Conservation (phyloP, 2,888 invertebrate species). For the Gryllus longicercus region DNA sequence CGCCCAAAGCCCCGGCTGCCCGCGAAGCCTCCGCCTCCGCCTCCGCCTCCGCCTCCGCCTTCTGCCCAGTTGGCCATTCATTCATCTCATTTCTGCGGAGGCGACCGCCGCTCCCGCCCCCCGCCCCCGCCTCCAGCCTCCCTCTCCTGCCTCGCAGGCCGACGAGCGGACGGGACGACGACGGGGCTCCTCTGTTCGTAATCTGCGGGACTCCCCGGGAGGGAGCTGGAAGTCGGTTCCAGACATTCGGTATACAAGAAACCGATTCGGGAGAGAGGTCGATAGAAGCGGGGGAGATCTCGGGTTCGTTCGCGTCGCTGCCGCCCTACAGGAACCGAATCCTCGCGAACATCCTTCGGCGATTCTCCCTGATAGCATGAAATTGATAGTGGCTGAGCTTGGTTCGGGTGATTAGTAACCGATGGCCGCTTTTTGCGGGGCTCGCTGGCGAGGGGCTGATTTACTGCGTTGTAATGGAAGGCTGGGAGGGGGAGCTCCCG, state of each 20-base stretch:
- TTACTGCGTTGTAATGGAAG: conserved; percentile 17
- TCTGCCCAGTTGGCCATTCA: conserved; percentile 17
- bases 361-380: conserved; percentile 3
- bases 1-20: background rate
- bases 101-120: background rate
- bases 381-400: conserved; percentile 7
- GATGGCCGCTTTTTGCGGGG: background rate
- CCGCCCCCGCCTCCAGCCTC: background rate
- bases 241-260: conserved; percentile 9
- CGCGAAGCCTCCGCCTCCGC: background rate
- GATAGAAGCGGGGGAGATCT: background rate
- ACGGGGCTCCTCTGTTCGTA: background rate
- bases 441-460: background rate
- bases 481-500: background rate
- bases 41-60: background rate
- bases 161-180: too few relatives aligned
- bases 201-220: background rate
- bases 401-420: conserved; percentile 17
- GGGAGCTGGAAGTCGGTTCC: background rate
- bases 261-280: background rate
- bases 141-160: too few relatives aligned
- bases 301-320: background rate
- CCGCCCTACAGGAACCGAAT: background rate
- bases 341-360: background rate
- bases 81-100: background rate